Base-by-base conservation (phyloP, 2,113 vertebrate genomes). In the Pterocles burchelli region DNA sequence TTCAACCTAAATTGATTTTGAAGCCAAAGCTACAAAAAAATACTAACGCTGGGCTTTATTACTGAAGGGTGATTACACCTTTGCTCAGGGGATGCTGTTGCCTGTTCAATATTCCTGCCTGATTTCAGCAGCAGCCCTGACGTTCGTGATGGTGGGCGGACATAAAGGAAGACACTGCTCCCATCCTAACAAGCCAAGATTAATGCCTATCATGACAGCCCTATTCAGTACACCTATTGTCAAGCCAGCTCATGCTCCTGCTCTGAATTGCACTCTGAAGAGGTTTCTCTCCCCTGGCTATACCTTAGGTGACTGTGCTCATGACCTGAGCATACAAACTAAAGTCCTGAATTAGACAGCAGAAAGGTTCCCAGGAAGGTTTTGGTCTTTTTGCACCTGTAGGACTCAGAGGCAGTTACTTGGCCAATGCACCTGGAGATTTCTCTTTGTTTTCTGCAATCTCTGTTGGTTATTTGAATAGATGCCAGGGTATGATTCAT, bases 61-160 rank as follows among this genome's bases (percentile, higher is more conserved):
- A 48, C 28, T 29, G 54, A 68, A 36, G 76, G 26, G 45, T 46
- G 76, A 62, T 88, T 45, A 17, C 21, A 55, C 19, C 28, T 93
- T 54, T 57, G 10, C 59, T 73, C 3, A 0, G 31, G 3, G 7
- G 58, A n/a, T 41, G 66, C 13, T 4, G 1, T 14, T 70, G 41
- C 43, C 57, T 63, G 38, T 13, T 71, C 5, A 6, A 29, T 57
- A 73, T 72, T 85, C 62, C 62, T 26, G 41, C 7, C 36, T 80
- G 75, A 48, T 49, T 90, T 70, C 2, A 2, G 67, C 54, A 90
- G 46, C 75, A 88, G 63, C 71, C 54, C 75, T 85, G 79, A 79
- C 29, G n/a, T 49, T 63, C 0, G 0, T 49, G 20, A 22, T 43
- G 63, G 92, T 95, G 75, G 85, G 88, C 0, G 4, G 78, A 62